Conservation (phyloP, 2,888 invertebrate species). For the Lydus trimaculatus region DNA sequence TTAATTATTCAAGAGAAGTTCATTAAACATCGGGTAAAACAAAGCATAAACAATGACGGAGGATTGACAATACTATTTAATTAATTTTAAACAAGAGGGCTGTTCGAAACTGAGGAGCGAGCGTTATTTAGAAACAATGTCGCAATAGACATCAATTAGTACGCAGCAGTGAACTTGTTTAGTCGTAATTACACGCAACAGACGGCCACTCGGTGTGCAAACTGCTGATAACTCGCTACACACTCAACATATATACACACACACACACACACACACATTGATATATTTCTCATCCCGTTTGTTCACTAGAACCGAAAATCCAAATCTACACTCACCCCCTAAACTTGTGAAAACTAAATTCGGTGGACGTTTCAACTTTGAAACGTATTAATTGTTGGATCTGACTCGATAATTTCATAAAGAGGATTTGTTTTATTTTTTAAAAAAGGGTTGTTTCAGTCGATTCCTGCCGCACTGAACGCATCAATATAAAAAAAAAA, state of each 20-base stretch:
- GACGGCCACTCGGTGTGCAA: constrained; percentile 56
- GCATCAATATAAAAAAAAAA: too few relatives aligned
- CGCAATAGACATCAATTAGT: constrained; percentile 61
- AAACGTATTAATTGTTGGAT: constrained; percentile 30
- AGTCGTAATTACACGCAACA: constrained; percentile 61
- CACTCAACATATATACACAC: constrained; percentile 22
- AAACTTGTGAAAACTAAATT: constrained; percentile 10
- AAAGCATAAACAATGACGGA: constrained; percentile 43
- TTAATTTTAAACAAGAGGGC: constrained; percentile 53
- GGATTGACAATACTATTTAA: constrained; percentile 53
- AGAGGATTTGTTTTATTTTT: too few relatives aligned
- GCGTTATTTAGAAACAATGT: constrained; percentile 59
- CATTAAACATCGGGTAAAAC: constrained; percentile 41
- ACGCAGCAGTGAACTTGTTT: constrained; percentile 61
- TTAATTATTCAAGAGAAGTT: constrained; percentile 37
- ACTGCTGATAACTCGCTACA: constrained; percentile 52
- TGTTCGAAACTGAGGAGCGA: constrained; percentile 36
- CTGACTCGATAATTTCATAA: constrained; percentile 21
- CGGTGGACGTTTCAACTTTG: constrained; percentile 4
- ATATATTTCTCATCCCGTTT: background rate
- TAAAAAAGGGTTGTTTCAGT: too few relatives aligned
- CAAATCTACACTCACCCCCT: constrained; percentile 18
- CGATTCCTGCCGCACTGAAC: too few relatives aligned
- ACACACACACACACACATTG: background rate
- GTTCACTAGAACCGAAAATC: background rate